phyloP scores from a whole-genome alignment of 2,888 invertebrate genomes.

The Phlogophora meticulosa region DNA sequence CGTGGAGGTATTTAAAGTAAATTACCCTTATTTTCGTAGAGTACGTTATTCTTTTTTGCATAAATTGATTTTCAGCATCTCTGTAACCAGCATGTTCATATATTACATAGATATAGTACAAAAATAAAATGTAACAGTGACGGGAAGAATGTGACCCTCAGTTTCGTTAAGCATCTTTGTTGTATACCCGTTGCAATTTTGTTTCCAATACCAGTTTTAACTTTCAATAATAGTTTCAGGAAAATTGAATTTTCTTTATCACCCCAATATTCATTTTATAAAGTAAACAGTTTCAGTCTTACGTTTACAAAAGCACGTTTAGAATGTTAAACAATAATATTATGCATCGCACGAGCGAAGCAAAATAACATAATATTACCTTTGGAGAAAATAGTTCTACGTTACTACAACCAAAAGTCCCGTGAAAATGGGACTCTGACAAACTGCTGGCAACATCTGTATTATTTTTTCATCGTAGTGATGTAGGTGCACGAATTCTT shows the following conservation, averaged over 20 bases:
- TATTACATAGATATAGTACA: no score
- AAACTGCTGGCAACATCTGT: slow-evolving; percentile 9
- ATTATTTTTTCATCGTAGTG: slow-evolving; percentile 1
- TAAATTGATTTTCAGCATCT: no score
- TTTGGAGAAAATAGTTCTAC: slow-evolving; percentile 16
- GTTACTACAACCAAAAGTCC: not conserved
- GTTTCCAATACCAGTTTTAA: not conserved
- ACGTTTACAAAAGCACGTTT: slow-evolving; percentile 47
- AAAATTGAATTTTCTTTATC: slow-evolving; percentile 40
- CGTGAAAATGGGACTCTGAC: not conserved
- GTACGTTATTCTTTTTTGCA: no score
- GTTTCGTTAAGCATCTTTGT: no score
- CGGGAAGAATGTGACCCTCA: no score
- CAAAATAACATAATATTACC: slow-evolving; percentile 17
- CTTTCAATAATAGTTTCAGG: not conserved
- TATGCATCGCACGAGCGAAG: slow-evolving; percentile 20
- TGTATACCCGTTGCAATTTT: not conserved
- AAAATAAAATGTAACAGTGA: no score
- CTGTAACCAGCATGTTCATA: no score
- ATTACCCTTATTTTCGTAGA: no score
- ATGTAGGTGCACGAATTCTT: slow-evolving; percentile 20
- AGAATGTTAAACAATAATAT: slow-evolving; percentile 39
- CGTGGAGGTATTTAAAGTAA: no score
- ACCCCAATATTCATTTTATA: slow-evolving; percentile 25
- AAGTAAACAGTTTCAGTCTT: slow-evolving; percentile 48